A percentile compares a stretch with the other conserved stretches of the same genome.
These are phyloP conservation scores for Kryptopterus vitreolus DNA, from an alignment of 2,797 vertebrate genomes.

Conservation along the genomic window DNA sequence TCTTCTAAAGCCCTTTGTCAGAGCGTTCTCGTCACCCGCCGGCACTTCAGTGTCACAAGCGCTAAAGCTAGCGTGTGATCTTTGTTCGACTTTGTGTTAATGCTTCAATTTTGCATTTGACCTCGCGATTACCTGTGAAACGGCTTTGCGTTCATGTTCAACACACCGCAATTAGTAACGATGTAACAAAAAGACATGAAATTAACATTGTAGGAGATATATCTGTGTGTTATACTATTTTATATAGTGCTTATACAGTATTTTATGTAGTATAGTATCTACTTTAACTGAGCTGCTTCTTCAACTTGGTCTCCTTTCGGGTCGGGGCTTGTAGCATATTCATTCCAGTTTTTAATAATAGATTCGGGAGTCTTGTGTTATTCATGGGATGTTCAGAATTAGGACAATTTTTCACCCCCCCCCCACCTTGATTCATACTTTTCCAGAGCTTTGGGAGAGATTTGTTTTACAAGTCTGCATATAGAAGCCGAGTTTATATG, in stretches of 20 bases:
- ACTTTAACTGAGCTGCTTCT: neutral
- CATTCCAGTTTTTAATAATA: neutral
- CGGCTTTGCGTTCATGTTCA: neutral
- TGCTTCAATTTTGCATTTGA: neutral
- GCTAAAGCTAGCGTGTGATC: neutral
- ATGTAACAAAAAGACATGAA: neutral
- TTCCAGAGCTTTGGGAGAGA: neutral
- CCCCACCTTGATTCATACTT: neutral
- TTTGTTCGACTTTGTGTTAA: neutral
- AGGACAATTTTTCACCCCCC: neutral
- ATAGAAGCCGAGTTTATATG: too few relatives aligned
- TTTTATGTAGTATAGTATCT: too few relatives aligned
- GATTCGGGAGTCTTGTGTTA: neutral
- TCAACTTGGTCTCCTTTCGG: neutral
- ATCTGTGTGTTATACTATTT: neutral
- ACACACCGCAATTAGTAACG: neutral
- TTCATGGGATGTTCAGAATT: neutral
- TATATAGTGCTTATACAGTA: too few relatives aligned
- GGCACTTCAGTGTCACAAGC: constrained; percentile 1
- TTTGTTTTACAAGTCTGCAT: neutral
- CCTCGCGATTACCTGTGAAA: too few relatives aligned
- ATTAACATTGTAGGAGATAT: neutral
- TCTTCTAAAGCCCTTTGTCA: constrained; percentile 12
- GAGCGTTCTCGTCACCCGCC: neutral
- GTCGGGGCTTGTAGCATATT: neutral